A percentile compares a stretch with the other conserved stretches of the same genome.
Conservation (phyloP, 2,113 vertebrate genomes). For the Dascyllus trimaculatus region DNA sequence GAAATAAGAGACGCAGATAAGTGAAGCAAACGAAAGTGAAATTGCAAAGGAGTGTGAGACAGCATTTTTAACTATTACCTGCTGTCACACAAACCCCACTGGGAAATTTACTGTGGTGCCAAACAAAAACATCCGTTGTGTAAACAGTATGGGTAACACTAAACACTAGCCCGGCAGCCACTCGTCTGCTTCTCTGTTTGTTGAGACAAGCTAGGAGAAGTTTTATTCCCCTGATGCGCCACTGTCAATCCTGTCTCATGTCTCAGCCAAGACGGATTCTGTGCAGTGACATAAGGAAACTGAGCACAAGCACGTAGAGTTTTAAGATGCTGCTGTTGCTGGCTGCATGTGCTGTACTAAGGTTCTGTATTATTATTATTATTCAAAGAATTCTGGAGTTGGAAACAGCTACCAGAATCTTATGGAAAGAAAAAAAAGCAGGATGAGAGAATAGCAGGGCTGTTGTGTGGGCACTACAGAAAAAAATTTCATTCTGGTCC, state of each 20-base stretch:
- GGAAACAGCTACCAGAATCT: conserved; percentile 26
- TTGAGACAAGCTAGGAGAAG: conserved; percentile 63
- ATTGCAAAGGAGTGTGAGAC: conserved; percentile 27
- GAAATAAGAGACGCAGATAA: conserved; percentile 12
- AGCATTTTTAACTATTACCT: conserved; percentile 53
- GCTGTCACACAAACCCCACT: conserved; percentile 61
- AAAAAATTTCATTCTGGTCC: conserved; percentile 3
- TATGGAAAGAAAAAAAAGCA: conserved; percentile 18
- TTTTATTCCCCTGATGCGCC: conserved; percentile 66
- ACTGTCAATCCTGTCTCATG: conserved; percentile 52
- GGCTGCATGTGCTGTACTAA: conserved; percentile 4
- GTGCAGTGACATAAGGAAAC: conserved; percentile 43
- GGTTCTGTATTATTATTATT: background rate
- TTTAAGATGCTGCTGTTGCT: conserved; percentile 12
- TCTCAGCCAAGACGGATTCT: conserved; percentile 40
- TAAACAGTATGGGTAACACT: conserved; percentile 66
- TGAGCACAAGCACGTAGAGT: background rate
- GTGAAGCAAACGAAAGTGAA: conserved; percentile 40
- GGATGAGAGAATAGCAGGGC: conserved; percentile 32
- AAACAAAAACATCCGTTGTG: conserved; percentile 62
- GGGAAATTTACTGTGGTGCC: conserved; percentile 58
- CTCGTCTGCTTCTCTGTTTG: conserved; percentile 53
- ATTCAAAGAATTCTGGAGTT: conserved; percentile 2
- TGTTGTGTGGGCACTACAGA: conserved; percentile 18
- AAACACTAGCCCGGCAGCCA: conserved; percentile 61